Evolutionary conservation across 2,797 vertebrate genomes (phyloP), one percentile per base, ranked within the genome.

Genomic region (Pteronotus mesoamericanus): DNA sequence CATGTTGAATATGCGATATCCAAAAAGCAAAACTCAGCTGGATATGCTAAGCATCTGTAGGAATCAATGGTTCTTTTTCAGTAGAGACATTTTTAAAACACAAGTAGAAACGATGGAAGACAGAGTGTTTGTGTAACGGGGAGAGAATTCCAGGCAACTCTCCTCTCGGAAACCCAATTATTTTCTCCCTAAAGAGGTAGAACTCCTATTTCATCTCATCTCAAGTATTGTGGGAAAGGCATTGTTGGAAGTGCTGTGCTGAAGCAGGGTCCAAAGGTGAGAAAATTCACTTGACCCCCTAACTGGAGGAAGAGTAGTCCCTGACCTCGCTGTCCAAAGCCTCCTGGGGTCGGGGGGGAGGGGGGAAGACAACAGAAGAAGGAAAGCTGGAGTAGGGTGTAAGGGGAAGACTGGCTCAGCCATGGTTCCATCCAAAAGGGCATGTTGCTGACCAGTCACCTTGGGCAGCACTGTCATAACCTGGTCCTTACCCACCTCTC

Each of bases 1-100:
- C 26, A 22, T 19, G 24, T 59, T 95, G 64, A 89, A 79, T 75
- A 86, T 64, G 44, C 46, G 89, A 92, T 75, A 86, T 75, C 89
- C 48, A 74, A 66, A 79, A 22, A 59, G 88, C 19, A 96, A 95
- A 95, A 34, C 48, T 39, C 71, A 94, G 24, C 68, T 96, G 80
- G 55, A n/a, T 55, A 64, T 44, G 84, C 53, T 89, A 87, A 90
- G 44, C 34, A 42, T 79, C 88, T 75, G 37, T 2, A 79, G n/a
- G 44, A 29, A 89, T 48, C 55, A 6, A 32, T 79, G 64, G 16
- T 14, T 51, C 34, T 59, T 39, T 94, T 71, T 59, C 34, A 87
- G 59, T 21, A 39, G 46, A 53, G 34, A 51, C 10, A 18, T 32
- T 64, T 84, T 93, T 83, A 78, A 44, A 93, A 89, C 48, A 42